These are phyloP conservation scores for Apis dorsata DNA, from an alignment of 1,140 invertebrate species.

Conservation along the genomic window DNA sequence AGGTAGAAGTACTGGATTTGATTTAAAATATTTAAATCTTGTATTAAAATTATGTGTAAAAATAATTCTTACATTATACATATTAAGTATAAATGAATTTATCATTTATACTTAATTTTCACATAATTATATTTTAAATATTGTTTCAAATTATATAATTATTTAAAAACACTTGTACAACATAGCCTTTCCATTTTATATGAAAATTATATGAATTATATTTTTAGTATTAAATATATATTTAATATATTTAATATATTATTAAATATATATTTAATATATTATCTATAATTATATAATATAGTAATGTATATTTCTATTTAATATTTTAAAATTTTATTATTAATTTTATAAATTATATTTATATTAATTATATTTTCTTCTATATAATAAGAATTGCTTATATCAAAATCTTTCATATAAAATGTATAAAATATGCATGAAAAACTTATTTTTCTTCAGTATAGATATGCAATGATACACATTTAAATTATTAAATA, in stretches of 20 bases:
- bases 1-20: slow-evolving; percentile 69
- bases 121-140: slow-evolving; percentile 43
- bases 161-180: slow-evolving; percentile 46
- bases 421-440: slow-evolving; percentile 61
- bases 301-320: background rate
- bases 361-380: background rate
- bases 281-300: no score
- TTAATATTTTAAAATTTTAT: slow-evolving; percentile 5
- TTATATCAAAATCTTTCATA: slow-evolving; percentile 54
- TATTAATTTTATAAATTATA: slow-evolving; percentile 1
- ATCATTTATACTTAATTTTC: slow-evolving; percentile 39
- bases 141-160: slow-evolving; percentile 24
- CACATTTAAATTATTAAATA: background rate
- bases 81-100: slow-evolving; percentile 29
- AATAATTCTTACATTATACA: slow-evolving; percentile 33
- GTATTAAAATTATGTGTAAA: slow-evolving; percentile 24
- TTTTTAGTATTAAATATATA: background rate
- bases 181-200: slow-evolving; percentile 56
- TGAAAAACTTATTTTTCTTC: slow-evolving; percentile 53
- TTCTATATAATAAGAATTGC: slow-evolving; percentile 3
- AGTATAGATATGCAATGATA: slow-evolving; percentile 38
- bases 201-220: slow-evolving; percentile 5
- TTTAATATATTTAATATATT: no score
- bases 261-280: no score
- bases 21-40: slow-evolving; percentile 27